Base-by-base conservation (phyloP, 2,888 invertebrate species). In the Scrobipalpa atriplicella region DNA sequence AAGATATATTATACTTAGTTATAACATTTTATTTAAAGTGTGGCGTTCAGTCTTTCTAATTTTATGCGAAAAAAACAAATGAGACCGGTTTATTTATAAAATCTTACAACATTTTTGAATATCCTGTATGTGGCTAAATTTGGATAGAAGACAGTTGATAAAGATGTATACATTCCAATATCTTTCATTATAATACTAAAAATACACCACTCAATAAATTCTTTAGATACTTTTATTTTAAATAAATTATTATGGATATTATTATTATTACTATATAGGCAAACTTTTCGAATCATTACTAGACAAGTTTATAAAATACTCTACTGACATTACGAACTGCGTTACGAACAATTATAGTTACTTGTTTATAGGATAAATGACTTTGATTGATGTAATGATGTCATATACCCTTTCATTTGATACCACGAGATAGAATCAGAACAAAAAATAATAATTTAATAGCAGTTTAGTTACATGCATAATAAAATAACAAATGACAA, bases 31-130 rank as follows among this genome's bases (percentile, higher is more conserved):
- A 64, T 21, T 71, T 69, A 76, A 82, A 82, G 76, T 83, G 75
- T 75, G 73, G 75, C 77, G 78, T 84, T 85, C 90, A 90, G 90
- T 89, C 90, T 89, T 88, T 71, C 77, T 79, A 82, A 76, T 75
- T 73, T 78, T 80, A 80, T 78, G 77, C 70, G 75, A 82, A 16
- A n/a, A 3, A 3, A 16, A 29, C n/a, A 13, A 16, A 58, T 16
- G 47, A 58, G 29, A 16, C 54, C 54, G 10, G 18, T 6, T 0
- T 54, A 54, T 54, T 21, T 54, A 9, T 5, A 19, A 21, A 8
- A 19, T 21, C 21, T 54, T 21, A 54, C 54, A 47, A 54, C 19
- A 47, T 47, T 47, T n/a, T 16, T n/a, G 0, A 47, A n/a, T 47
- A 47, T 47, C n/a, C 9, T 47, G 47, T 47, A 3, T 43, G 47